Percentiles rank a stretch among this genome's conserved stretches.
phyloP scores from a whole-genome alignment of 2,113 vertebrate genomes.

The Aegypius monachus region DNA sequence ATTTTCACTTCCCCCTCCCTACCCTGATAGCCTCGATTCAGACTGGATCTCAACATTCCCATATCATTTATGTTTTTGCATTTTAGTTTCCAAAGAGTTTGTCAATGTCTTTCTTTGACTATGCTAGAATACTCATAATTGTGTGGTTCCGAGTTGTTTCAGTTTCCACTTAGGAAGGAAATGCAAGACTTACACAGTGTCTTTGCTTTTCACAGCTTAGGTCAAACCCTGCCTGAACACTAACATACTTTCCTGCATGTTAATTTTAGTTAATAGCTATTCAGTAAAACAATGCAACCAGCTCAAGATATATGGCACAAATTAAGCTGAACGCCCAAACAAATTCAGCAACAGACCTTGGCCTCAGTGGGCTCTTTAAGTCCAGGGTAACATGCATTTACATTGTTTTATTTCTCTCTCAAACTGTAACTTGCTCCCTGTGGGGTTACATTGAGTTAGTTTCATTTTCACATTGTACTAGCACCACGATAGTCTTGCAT shows the following conservation, averaged over 20 bases:
- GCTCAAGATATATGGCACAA: conserved; percentile 48
- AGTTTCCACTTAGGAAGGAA: background rate
- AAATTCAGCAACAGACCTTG: conserved; percentile 41
- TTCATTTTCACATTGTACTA: conserved; percentile 57
- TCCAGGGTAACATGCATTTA: conserved; percentile 55
- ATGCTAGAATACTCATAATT: background rate
- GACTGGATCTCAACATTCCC: background rate
- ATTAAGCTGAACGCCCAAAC: conserved; percentile 52
- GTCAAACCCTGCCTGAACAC: conserved; percentile 31
- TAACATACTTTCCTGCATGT: conserved; percentile 24
- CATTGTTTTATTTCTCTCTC: conserved; percentile 64
- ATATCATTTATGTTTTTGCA: background rate
- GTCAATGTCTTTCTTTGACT: background rate
- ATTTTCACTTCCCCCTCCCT: background rate
- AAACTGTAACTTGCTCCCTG: conserved; percentile 47
- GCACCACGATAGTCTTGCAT: conserved; percentile 46
- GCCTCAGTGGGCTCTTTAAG: conserved; percentile 51
- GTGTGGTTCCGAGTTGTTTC: background rate
- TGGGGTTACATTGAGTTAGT: conserved; percentile 49
- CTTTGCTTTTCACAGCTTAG: conserved; percentile 49
- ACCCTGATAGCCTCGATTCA: background rate
- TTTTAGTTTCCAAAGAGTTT: background rate
- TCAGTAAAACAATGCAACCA: conserved; percentile 35
- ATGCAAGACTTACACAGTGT: background rate
- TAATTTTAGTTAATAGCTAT: conserved; percentile 64